Conservation (phyloP, 2,797 vertebrate species). For the Euthynnus affinis region DNA sequence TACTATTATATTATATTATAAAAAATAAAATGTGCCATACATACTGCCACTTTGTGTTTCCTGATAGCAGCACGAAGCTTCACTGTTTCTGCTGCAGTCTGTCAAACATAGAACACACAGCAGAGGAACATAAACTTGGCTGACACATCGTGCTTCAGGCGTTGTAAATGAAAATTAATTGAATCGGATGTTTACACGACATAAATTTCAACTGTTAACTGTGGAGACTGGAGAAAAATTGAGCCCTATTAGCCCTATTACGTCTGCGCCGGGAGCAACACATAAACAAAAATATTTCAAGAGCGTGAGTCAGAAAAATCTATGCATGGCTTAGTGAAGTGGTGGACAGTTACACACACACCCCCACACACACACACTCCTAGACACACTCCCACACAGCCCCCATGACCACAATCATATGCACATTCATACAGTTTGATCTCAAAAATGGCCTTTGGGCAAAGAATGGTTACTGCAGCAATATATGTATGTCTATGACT, state of each 20-base stretch:
- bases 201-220: slow-evolving; percentile 1
- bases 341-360: neutral
- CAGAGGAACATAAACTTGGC: neutral
- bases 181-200: slow-evolving; percentile 3
- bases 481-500: neutral
- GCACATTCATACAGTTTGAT: neutral
- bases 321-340: neutral
- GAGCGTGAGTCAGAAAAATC: neutral
- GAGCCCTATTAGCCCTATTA: neutral
- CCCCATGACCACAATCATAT: neutral
- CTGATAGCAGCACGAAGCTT: neutral
- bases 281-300: neutral
- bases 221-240: neutral
- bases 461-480: neutral
- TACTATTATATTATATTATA: too few species aligned
- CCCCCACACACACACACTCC: slow-evolving; percentile 7
- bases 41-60: neutral
- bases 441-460: neutral
- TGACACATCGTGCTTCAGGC: neutral
- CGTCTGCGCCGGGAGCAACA: neutral
- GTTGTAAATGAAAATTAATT: neutral
- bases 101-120: neutral
- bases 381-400: neutral
- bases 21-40: neutral
- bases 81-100: neutral